Evolutionary conservation across 1,140 invertebrate species (phyloP).

Genomic region (Rhynchophorus ferrugineus): DNA sequence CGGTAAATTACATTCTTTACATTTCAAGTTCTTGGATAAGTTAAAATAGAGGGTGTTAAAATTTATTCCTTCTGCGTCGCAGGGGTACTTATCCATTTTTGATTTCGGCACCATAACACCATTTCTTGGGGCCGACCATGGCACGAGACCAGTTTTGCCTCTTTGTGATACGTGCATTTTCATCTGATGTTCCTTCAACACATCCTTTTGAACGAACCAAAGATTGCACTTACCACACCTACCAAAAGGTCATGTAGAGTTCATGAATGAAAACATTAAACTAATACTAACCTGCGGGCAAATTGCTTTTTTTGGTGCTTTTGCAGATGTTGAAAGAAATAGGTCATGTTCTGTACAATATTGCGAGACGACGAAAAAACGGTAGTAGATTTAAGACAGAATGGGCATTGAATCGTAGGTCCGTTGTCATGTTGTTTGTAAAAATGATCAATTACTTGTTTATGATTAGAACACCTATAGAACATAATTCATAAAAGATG

Average conservation of each 20-base stretch:
- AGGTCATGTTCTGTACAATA: conserved; percentile 44
- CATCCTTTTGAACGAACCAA: conserved; percentile 59
- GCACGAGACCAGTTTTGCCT: conserved; percentile 39
- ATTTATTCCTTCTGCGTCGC: conserved; percentile 31
- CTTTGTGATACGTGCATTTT: conserved; percentile 34
- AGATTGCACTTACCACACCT: conserved; percentile 57
- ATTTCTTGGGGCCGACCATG: conserved; percentile 38
- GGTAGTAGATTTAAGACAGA: conserved; percentile 57
- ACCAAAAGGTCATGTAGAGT: not conserved
- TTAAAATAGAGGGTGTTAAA: conserved; percentile 28
- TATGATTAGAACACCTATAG: conserved; percentile 58
- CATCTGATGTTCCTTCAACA: conserved; percentile 34
- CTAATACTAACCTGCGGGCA: conserved; percentile 44
- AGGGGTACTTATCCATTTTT: conserved; percentile 43
- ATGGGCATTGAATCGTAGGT: conserved; percentile 60
- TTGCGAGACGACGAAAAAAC: conserved; percentile 40
- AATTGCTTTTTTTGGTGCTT: conserved; percentile 50
- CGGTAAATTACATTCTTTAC: conserved; percentile 63
- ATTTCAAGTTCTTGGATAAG: conserved; percentile 48
- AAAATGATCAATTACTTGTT: conserved; percentile 65
- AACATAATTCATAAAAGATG: too few species aligned
- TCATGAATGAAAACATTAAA: not conserved
- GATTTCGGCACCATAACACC: conserved; percentile 43
- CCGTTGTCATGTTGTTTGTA: conserved; percentile 54
- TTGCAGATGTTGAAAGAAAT: conserved; percentile 47